phyloP scores from a whole-genome alignment of 2,797 vertebrate genomes.

The Myoxocephalus aenaeus region DNA sequence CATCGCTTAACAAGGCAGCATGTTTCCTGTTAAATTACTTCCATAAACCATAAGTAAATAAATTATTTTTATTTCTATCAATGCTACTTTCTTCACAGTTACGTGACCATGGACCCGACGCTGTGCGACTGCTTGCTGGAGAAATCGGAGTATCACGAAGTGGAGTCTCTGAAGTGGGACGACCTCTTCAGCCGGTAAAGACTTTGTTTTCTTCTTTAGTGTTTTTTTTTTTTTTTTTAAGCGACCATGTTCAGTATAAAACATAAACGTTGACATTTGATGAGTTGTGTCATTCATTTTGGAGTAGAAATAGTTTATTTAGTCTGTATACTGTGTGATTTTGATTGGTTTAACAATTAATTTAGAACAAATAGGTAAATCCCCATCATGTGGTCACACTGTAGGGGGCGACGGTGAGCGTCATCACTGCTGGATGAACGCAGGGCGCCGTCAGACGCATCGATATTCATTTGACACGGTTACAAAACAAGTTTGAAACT shows the following conservation, averaged over 20 bases:
- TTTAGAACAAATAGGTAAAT: neutral
- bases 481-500: no score
- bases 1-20: slow-evolving; percentile 5
- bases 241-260: neutral
- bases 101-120: slow-evolving; percentile 89
- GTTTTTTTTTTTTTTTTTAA: no score
- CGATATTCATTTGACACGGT: no score
- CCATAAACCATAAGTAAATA: neutral
- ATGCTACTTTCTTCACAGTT: slow-evolving; percentile 77
- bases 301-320: neutral
- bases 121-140: slow-evolving; percentile 95
- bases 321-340: neutral
- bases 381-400: neutral
- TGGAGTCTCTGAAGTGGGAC: slow-evolving; percentile 92
- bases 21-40: slow-evolving; percentile 8
- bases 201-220: neutral
- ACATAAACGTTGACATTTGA: neutral
- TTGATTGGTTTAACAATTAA: neutral
- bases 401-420: neutral
- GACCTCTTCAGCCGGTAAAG: slow-evolving; percentile 92
- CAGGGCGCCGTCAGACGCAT: no score
- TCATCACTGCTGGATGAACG: neutral
- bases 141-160: slow-evolving; percentile 90
- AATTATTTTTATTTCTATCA: no score
- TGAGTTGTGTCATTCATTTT: neutral